Base-by-base conservation (phyloP, 2,888 invertebrate species). In the Nomada fabriciana region DNA sequence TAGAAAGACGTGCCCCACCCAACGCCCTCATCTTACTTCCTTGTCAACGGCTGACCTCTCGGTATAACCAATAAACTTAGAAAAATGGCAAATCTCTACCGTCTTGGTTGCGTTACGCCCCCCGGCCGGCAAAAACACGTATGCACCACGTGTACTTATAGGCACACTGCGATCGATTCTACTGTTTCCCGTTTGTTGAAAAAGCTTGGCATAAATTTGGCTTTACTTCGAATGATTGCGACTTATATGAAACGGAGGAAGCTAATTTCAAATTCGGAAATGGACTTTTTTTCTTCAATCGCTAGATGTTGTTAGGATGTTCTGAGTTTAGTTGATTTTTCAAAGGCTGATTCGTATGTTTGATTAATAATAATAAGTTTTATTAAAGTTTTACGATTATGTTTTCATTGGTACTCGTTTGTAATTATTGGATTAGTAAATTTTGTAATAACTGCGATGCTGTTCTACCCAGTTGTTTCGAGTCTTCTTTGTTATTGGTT, bases 21-120 rank as follows among this genome's bases (percentile, higher is more conserved):
- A 83, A 82, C 82, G 81, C 82, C 85, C 82, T 81, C 84, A 76
- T 84, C 76, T 82, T 80, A 77, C 82, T 88, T 87, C 82, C 87
- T 86, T 83, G 87, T 86, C 86, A 83, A 83, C 81, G 78, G 68
- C 84, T 82, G 83, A 85, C 81, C 78, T 80, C 76, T 43, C 71
- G 70, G 57, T 68, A 13, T 20, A 68, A 70, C 57, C 79, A 76
- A 84, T 75, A 76, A 76, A 76, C 76, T 80, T 72, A 76, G 72
- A 83, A 85, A 86, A 77, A 86, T 84, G 9, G n/a, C 13, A 4
- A 74, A 85, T 84, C 79, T 71, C 77, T 73, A 79, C 74, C 80
- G 75, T 83, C 76, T 86, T 80, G 69, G 75, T 57, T 23, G 65
- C 42, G 57, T 60, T 64, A 43, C 55, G 53, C 57, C 68, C 61